Percentiles rank a stretch among this genome's conserved stretches.
Conservation (phyloP, 1,140 invertebrate genomes). For the Trachymyrmex septentrionalis region DNA sequence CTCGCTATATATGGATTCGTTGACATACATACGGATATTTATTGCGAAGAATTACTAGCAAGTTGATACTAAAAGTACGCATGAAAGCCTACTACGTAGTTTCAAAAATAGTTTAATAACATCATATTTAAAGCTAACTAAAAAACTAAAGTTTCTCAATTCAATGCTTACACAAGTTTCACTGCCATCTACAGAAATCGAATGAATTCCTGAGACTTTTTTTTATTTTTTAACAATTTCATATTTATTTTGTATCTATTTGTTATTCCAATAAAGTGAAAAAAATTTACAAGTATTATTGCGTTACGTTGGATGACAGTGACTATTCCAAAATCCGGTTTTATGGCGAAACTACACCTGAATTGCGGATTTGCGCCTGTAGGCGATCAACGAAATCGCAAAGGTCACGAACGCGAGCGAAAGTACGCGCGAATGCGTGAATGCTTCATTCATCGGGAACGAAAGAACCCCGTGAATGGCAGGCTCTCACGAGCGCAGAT, state of each 20-base stretch:
- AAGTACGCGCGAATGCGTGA: conserved; percentile 64
- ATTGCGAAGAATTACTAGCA: neutral
- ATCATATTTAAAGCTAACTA: neutral
- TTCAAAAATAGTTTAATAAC: neutral
- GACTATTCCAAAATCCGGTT: neutral
- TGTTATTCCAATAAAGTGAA: neutral
- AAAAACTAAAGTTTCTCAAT: no score
- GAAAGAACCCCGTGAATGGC: conserved; percentile 70
- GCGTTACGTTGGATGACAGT: neutral
- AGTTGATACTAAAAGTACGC: conserved; percentile 3
- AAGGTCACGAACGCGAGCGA: conserved; percentile 57
- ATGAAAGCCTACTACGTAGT: neutral
- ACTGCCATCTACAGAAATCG: no score
- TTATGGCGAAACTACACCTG: no score
- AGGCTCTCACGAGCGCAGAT: conserved; percentile 72
- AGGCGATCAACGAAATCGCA: conserved; percentile 20
- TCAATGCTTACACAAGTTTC: no score
- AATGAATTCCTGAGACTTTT: no score
- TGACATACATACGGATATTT: neutral
- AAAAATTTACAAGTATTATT: neutral
- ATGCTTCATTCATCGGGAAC: conserved; percentile 74
- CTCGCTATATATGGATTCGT: neutral
- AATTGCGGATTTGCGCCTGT: neutral
- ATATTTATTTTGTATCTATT: neutral
- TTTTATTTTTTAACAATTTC: no score